These are phyloP conservation scores for Larimichthys polyactis DNA, from an alignment of 2,113 vertebrate genomes.

Conservation along the genomic window DNA sequence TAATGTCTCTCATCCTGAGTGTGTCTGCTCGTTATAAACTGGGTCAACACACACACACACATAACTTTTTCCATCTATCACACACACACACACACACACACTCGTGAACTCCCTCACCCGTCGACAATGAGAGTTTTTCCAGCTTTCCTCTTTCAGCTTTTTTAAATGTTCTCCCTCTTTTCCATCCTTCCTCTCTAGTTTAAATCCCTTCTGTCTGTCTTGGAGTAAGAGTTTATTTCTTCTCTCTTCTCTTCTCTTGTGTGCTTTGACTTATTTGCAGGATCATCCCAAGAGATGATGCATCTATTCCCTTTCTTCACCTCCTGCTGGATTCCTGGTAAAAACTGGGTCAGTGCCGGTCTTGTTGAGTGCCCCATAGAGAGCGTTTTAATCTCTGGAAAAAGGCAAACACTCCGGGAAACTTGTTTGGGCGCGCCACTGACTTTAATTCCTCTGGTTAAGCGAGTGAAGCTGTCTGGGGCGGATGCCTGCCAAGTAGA, in stretches of 20 bases:
- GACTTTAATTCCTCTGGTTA: slow-evolving; percentile 37
- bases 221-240: background rate
- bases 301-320: background rate
- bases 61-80: slow-evolving; percentile 58
- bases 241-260: background rate
- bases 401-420: slow-evolving; percentile 35
- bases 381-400: slow-evolving; percentile 33
- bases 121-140: background rate
- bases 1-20: slow-evolving; percentile 17
- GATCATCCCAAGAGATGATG: background rate
- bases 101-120: slow-evolving; percentile 34
- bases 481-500: slow-evolving; percentile 34
- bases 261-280: background rate
- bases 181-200: background rate
- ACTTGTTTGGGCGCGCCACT: slow-evolving; percentile 40
- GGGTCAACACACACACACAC: slow-evolving; percentile 57
- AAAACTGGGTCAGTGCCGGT: slow-evolving; percentile 37
- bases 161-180: background rate
- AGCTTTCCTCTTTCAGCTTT: background rate
- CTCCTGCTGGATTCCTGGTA: slow-evolving; percentile 10
- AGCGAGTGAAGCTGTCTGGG: background rate
- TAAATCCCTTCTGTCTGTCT: background rate
- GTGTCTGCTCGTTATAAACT: slow-evolving; percentile 47
- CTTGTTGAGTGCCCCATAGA: background rate
- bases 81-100: slow-evolving; percentile 3